Evolutionary conservation across 2,113 vertebrate species (phyloP), one percentile per base, ranked within the genome.

Genomic region (Sinocyclocheilus anophthalmus): DNA sequence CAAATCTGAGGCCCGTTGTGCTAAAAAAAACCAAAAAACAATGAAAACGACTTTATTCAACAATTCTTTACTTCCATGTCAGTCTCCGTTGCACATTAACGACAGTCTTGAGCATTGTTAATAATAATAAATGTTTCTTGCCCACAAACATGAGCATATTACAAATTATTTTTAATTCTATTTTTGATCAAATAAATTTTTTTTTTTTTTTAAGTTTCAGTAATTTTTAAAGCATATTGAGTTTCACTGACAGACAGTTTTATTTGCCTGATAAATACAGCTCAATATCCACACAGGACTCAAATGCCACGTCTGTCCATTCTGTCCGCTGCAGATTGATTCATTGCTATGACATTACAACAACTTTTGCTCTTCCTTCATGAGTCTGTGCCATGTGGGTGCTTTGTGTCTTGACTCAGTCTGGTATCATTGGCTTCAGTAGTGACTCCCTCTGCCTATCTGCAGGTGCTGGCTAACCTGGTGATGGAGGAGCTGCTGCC

Each of bases 401-500:
- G 30, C 72, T 59, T 26, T 85, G n/a, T 39, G n/a, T 78, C 6
- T 78, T 85, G 81, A 84, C 75, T 84, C 63, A 13, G 33, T 63
- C 45, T 39, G 39, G 8, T 50, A 12, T 81, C 12, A 39, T 33
- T 16, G 45, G 24, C 26, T 50, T 30, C 26, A 4, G 14, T 26
- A 33, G 18, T 87, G 79, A 77, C 70, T 67, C 20, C 18, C 57
- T 87, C 81, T 84, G 26, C 63, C 39, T 79, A 4, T 85, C 13
- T 84, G 6, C 45, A 95, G 94, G 94, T 94, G 88, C 91, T 99
- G 88, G 96, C 96, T 55, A 95, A 95, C 89, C 94, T 97, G 89
- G 95, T 98, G 90, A 97, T 98, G 96, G 97, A 97, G 89, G 97
- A 98, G 1, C 94, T 97, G 72, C 93, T 97, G 84, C 95, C 97